Base-by-base conservation (phyloP, 2,888 invertebrate species). In the Sesia apiformis region DNA sequence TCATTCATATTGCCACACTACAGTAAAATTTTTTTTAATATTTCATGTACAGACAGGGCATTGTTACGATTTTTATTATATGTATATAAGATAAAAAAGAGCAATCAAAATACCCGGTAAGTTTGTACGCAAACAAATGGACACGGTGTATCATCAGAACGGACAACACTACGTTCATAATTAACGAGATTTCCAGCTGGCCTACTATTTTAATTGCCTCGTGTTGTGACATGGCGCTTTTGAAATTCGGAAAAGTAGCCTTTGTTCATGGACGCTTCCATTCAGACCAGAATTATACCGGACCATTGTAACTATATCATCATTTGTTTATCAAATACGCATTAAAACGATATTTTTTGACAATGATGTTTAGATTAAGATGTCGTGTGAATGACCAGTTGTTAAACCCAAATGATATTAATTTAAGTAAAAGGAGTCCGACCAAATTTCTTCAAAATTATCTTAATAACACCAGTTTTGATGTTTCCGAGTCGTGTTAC, bases 261-360 rank as follows among this genome's bases (percentile, higher is more conserved):
- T 75, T 72, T 79, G 39, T 83, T 84, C 85, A 81, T 87, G 84
- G 78, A 77, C 73, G 78, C 72, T 74, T 81, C 77, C 81, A 76
- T 62, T 74, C 74, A 77, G 73, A 78, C 73, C 57, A 63, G 64
- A 71, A 69, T 69, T 61, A 65, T 67, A 68, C 66, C 76, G 50
- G 7, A 38, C 7, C 50, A 38, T 46, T 46, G 46, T 46, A 46
- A 46, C 39, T n/a, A 39, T 39, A 52, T 40, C 72, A 82, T 85
- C 82, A 87, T 85, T 81, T 86, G 84, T 87, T 88, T 87, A 84
- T 87, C 84, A 87, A 87, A 87, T 84, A 82, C 70, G 62, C 86
- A 88, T 87, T 84, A 86, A 71, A 76, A 63, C 59, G 59, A 70
- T 73, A 76, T 75, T 52, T 40, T 74, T 75, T 76, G 74, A 74